phyloP scores from a whole-genome alignment of 2,888 invertebrate genomes.

The Idaea biselata region DNA sequence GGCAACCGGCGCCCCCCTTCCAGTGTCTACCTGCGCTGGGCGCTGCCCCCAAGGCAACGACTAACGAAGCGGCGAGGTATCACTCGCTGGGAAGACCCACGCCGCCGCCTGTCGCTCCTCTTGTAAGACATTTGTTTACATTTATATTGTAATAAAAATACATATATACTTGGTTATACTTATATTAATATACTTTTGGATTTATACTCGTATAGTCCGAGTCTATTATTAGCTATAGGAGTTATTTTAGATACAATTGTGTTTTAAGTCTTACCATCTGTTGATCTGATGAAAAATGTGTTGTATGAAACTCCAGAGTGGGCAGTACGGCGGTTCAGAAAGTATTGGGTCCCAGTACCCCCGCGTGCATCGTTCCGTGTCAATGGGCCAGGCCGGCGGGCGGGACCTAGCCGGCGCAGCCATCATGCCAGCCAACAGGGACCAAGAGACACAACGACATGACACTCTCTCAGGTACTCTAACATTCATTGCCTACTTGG shows the following conservation, averaged over 20 bases:
- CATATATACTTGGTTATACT: too few relatives aligned
- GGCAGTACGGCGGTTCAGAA: constrained; percentile 23
- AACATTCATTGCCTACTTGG: too few relatives aligned
- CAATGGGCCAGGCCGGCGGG: constrained; percentile 88
- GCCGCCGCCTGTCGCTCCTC: constrained; percentile 40
- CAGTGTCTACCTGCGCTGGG: constrained; percentile 64
- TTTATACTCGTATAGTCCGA: too few relatives aligned
- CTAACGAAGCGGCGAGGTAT: constrained; percentile 50
- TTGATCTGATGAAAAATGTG: too few relatives aligned
- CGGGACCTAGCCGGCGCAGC: constrained; percentile 63
- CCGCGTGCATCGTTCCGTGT: constrained; percentile 91
- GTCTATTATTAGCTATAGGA: too few relatives aligned
- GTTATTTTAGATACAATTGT: too few relatives aligned
- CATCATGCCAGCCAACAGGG: constrained; percentile 79
- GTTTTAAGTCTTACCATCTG: too few relatives aligned
- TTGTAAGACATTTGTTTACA: constrained; percentile 31
- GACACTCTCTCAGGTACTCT: constrained; percentile 74
- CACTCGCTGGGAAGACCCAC: constrained; percentile 65
- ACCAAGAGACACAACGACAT: constrained; percentile 47
- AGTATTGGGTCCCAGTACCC: constrained; percentile 51
- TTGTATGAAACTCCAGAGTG: constrained; percentile 19
- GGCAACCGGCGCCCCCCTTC: constrained; percentile 74
- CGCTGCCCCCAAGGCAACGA: constrained; percentile 65
- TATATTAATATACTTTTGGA: too few relatives aligned
- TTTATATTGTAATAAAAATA: too few relatives aligned